phyloP scores from a whole-genome alignment of 2,888 invertebrate species.

The Nomada flava region DNA sequence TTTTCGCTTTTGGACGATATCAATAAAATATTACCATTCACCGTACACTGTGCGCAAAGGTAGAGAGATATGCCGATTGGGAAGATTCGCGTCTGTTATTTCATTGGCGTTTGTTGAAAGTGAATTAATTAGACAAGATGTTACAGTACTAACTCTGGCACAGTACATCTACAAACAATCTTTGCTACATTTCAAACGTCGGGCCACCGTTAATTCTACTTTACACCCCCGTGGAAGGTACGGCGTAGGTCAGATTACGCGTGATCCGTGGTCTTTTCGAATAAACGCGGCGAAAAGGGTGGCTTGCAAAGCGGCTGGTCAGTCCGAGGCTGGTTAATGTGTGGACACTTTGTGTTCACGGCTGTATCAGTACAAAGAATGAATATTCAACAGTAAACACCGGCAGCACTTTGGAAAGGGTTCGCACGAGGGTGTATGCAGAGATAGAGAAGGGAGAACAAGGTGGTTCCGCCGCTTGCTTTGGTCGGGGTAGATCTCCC shows the following conservation, averaged over 20 bases:
- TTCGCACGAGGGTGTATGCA: conserved; percentile 56
- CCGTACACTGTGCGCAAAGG: background rate
- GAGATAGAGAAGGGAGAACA: conserved; percentile 61
- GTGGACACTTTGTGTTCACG: conserved; percentile 70
- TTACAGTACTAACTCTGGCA: too few relatives aligned
- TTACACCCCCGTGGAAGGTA: conserved; percentile 9
- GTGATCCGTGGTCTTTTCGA: conserved; percentile 20
- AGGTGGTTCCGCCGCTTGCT: conserved; percentile 48
- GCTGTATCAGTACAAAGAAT: conserved; percentile 73
- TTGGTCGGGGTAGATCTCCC: conserved; percentile 35
- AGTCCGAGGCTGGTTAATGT: conserved; percentile 69
- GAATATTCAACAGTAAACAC: conserved; percentile 82
- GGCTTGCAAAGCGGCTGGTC: conserved; percentile 63
- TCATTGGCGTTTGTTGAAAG: too few relatives aligned
- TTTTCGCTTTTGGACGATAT: background rate
- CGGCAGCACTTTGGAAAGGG: conserved; percentile 71
- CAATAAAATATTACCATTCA: background rate
- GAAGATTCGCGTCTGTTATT: too few relatives aligned
- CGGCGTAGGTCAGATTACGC: conserved; percentile 18
- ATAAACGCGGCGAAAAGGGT: conserved; percentile 56
- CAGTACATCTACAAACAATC: background rate
- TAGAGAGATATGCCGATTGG: too few relatives aligned
- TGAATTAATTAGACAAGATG: too few relatives aligned
- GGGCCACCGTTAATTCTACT: conserved; percentile 6
- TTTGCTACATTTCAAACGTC: background rate